These are phyloP conservation scores for Scrobipalpa atriplicella DNA, from an alignment of 2,888 invertebrate species.

Conservation along the genomic window DNA sequence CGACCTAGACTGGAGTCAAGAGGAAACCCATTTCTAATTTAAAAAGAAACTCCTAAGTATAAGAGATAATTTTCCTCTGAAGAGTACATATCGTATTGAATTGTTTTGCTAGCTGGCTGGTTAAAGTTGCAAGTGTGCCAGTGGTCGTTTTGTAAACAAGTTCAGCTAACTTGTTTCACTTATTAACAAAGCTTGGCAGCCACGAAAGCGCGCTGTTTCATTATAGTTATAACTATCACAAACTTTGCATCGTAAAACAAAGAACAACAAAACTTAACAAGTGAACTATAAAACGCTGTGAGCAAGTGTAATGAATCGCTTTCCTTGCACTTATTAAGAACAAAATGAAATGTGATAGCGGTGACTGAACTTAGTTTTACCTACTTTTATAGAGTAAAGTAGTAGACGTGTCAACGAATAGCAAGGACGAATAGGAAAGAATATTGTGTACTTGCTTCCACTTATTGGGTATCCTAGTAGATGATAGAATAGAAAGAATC, in stretches of 20 bases:
- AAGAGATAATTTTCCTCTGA: too few species aligned
- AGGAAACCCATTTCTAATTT: too few species aligned
- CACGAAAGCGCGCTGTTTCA: neutral
- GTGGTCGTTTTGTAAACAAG: neutral
- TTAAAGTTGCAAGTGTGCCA: neutral
- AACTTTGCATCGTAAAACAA: slow-evolving; percentile 1
- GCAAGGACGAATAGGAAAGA: too few species aligned
- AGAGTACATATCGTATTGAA: neutral
- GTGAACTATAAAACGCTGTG: neutral
- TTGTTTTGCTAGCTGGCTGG: neutral
- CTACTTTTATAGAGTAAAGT: neutral
- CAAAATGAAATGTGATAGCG: neutral
- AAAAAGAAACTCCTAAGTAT: too few species aligned
- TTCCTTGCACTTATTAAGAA: neutral
- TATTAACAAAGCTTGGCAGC: neutral
- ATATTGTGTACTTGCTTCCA: too few species aligned
- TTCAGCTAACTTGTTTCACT: neutral
- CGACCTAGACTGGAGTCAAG: too few species aligned
- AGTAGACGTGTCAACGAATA: too few species aligned
- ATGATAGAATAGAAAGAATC: too few species aligned
- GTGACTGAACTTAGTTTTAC: neutral
- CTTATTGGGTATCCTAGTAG: too few species aligned
- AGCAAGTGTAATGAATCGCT: slow-evolving; percentile 1
- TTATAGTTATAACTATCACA: neutral
- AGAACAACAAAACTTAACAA: neutral